A percentile compares a stretch with the other conserved stretches of the same genome.
Conservation (phyloP, 2,888 invertebrate species). For the Zeuzera pyrina region DNA sequence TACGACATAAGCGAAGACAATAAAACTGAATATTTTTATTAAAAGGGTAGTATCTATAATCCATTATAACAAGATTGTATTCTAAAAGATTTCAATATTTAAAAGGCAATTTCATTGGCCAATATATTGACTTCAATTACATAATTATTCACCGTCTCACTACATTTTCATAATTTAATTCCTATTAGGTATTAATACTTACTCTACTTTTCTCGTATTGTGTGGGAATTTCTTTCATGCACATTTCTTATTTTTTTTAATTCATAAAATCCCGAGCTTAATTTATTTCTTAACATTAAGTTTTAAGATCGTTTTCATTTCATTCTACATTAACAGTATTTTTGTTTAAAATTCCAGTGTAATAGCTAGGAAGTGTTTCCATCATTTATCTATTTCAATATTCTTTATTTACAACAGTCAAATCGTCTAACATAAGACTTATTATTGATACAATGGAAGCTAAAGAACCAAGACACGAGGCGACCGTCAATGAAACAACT, state of each 20-base stretch:
- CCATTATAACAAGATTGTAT: too few species aligned
- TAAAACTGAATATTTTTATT: slow-evolving; percentile 25
- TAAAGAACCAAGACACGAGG: too few species aligned
- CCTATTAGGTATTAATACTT: neutral
- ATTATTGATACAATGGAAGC: too few species aligned
- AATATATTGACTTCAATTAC: slow-evolving; percentile 20
- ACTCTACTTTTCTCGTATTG: neutral
- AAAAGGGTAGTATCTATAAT: slow-evolving; percentile 28
- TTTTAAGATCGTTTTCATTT: too few species aligned
- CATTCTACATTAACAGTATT: too few species aligned
- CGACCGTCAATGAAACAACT: slow-evolving; percentile 23
- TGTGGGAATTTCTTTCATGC: too few species aligned
- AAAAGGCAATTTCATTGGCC: slow-evolving; percentile 55
- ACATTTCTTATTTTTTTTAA: neutral
- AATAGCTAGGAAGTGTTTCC: too few species aligned
- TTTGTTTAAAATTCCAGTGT: too few species aligned
- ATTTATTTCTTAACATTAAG: too few species aligned
- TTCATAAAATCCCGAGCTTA: neutral
- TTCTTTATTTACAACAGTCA: too few species aligned
- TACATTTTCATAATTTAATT: slow-evolving; percentile 15
- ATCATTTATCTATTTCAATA: too few species aligned
- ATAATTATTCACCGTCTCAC: slow-evolving; percentile 27
- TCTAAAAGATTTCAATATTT: slow-evolving; percentile 30
- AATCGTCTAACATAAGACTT: too few species aligned
- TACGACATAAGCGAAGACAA: slow-evolving; percentile 25